These are phyloP conservation scores for Nephrocerus scutellatus DNA, from an alignment of 2,888 invertebrate genomes.

Conservation along the genomic window DNA sequence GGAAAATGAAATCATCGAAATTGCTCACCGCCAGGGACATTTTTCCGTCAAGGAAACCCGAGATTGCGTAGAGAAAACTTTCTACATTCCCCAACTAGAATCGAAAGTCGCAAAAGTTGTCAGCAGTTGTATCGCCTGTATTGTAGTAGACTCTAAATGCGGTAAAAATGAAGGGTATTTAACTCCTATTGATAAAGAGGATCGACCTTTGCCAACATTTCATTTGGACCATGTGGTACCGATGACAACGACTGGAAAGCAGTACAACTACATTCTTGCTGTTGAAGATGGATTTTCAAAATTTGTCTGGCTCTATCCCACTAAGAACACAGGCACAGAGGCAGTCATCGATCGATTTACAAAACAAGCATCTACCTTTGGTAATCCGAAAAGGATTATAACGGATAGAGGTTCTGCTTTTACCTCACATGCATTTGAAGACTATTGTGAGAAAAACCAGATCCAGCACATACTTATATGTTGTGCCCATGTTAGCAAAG, in stretches of 20 bases:
- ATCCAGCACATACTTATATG: constrained; percentile 27
- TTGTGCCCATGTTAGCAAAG: constrained; percentile 34
- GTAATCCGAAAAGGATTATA: constrained; percentile 34
- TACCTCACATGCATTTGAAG: constrained; percentile 33
- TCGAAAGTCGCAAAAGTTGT: constrained; percentile 8
- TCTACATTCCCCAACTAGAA: constrained; percentile 21
- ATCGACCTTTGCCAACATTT: constrained; percentile 28
- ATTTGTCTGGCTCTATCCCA: constrained; percentile 34
- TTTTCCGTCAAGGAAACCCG: constrained; percentile 32
- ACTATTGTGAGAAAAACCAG: constrained; percentile 31
- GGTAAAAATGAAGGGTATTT: constrained; percentile 35
- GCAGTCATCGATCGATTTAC: constrained; percentile 30
- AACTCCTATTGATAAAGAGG: constrained; percentile 31
- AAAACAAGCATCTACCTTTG: constrained; percentile 32
- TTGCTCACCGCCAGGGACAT: constrained; percentile 35
- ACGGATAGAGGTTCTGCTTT: constrained; percentile 37
- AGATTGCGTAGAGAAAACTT: constrained; percentile 26
- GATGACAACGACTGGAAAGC: constrained; percentile 26
- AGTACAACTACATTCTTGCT: constrained; percentile 33
- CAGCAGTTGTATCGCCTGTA: constrained; percentile 13
- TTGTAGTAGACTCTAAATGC: constrained; percentile 21
- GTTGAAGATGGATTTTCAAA: constrained; percentile 35
- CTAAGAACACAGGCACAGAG: constrained; percentile 24
- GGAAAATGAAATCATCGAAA: constrained; percentile 31
- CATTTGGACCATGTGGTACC: constrained; percentile 38